Percentiles rank a stretch among this genome's conserved stretches.
These are phyloP conservation scores for Brachyistius frenatus DNA, from an alignment of 2,113 vertebrate genomes.

Conservation along the genomic window DNA sequence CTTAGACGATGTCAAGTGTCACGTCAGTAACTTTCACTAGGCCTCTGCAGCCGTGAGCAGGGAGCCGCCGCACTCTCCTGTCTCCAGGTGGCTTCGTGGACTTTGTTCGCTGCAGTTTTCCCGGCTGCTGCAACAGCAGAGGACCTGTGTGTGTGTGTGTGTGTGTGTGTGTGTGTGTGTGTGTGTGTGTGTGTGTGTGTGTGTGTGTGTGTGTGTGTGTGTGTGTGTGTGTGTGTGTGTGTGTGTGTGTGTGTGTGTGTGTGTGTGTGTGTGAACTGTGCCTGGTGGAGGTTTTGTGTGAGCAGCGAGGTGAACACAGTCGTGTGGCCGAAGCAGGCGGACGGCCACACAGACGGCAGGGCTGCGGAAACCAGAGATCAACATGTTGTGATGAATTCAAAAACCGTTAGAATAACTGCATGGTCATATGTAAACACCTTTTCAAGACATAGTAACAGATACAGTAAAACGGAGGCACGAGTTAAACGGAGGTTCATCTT, in stretches of 20 bases:
- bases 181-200: too few relatives aligned
- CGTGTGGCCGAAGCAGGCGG: conserved; percentile 12
- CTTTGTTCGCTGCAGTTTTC: conserved; percentile 38
- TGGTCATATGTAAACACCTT: conserved; percentile 62
- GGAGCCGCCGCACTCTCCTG: not conserved
- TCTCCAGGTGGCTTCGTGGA: conserved; percentile 19
- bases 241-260: too few relatives aligned
- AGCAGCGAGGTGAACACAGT: not conserved
- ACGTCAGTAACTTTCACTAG: conserved; percentile 90
- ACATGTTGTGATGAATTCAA: conserved; percentile 24
- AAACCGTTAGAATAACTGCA: conserved; percentile 50
- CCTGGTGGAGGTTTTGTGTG: conserved; percentile 34
- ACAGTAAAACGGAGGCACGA: conserved; percentile 25
- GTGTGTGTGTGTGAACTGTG: conserved; percentile 41
- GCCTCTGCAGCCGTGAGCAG: not conserved
- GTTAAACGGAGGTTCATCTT: conserved; percentile 18
- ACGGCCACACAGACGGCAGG: not conserved
- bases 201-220: too few relatives aligned
- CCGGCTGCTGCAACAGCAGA: conserved; percentile 23
- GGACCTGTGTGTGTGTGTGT: not conserved
- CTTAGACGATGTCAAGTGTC: conserved; percentile 96
- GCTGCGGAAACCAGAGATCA: conserved; percentile 26
- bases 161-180: too few relatives aligned
- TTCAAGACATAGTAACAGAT: conserved; percentile 50
- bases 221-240: conserved; percentile 4